Evolutionary conservation across 2,113 vertebrate genomes (phyloP).

Genomic region (Mormoops blainvillei): DNA sequence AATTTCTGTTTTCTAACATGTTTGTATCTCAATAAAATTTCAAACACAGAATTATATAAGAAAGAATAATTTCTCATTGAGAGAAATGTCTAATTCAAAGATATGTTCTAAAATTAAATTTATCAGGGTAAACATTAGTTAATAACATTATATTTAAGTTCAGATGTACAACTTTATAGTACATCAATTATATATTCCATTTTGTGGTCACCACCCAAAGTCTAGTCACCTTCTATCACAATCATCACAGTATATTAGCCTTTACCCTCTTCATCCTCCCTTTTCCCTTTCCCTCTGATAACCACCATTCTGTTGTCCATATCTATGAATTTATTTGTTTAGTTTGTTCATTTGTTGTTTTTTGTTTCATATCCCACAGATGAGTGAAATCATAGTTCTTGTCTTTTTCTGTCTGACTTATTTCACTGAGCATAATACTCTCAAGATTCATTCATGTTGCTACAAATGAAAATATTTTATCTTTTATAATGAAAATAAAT

Average conservation of each 20-base stretch:
- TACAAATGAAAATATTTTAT: background rate
- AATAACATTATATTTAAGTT: background rate
- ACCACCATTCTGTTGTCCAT: background rate
- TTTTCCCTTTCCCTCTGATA: background rate
- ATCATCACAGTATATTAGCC: background rate
- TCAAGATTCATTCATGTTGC: background rate
- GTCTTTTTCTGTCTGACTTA: background rate
- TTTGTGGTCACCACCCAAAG: background rate
- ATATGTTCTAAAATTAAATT: background rate
- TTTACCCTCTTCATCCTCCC: background rate
- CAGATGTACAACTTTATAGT: background rate
- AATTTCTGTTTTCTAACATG: background rate
- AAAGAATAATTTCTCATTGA: background rate
- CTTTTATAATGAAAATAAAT: background rate
- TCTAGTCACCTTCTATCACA: background rate
- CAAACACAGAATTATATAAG: background rate
- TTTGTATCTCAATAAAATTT: background rate
- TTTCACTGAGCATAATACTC: background rate
- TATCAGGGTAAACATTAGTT: background rate
- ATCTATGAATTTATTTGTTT: background rate
- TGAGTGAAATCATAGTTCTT: background rate
- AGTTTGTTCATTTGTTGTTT: background rate
- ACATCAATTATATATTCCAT: background rate
- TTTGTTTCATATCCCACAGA: background rate
- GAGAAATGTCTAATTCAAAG: background rate